Evolutionary conservation across 2,888 invertebrate species (phyloP), one percentile per base, ranked within the genome.

Genomic region (Amiota minor): DNA sequence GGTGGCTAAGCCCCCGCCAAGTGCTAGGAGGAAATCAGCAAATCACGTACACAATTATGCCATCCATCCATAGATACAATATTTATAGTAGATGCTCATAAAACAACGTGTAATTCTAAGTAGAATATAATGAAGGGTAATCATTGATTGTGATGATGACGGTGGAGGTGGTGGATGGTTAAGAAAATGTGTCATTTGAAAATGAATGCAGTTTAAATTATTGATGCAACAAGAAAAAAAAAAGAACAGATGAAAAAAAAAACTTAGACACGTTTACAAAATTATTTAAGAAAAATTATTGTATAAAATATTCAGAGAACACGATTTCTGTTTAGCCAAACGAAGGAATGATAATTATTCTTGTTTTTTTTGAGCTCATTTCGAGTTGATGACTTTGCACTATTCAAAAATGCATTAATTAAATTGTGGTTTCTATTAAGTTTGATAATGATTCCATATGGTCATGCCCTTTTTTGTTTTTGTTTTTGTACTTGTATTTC

Each of bases 401-500:
- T 35, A 35, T 23, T 62, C 45, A 35, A n/a, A 35, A 50, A n/a
- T 77, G 79, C 69, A 78, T 76, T 61, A 72, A 71, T 71, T 72
- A 72, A 80, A 72, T 50, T 50, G 53, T 3, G 11, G n/a, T 50
- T 35, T 6, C 6, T 35, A 35, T 46, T 73, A 55, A 71, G 72
- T 75, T 75, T 78, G 81, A 76, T 82, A 82, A 82, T 78, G 80
- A 82, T 73, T 74, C 74, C 77, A 74, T 85, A 80, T 18, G 16
- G 18, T 59, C 10, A 11, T 59, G 12, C 77, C 83, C 85, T 80
- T 80, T 80, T 81, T 78, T 59, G 55, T 59, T 55, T 18, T 45
- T 56, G 14, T 80, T 80, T 81, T 78, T 59, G 55, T 59, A 46
- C 14, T 45, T 56, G 14, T 53, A n/a, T 71, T 71, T 50, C 62